Base-by-base conservation (phyloP, 2,888 invertebrate species). In the Diloba caeruleocephala region DNA sequence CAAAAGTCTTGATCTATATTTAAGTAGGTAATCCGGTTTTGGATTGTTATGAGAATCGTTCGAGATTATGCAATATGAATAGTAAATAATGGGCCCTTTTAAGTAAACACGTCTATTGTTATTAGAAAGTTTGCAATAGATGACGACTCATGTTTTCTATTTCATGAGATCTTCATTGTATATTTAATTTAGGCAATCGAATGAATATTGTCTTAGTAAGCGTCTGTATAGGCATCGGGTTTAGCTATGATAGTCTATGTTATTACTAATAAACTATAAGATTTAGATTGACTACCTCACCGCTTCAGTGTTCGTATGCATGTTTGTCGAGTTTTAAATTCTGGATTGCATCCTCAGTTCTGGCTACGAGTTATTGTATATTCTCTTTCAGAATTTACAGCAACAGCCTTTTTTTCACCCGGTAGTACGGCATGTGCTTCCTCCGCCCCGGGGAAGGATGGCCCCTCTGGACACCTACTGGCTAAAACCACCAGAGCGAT, bases 101-200 rank as follows among this genome's bases (percentile, higher is more conserved):
- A 12, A 10, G 26, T 50, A 43, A 54, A 25, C 32, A 66, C 33
- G 12, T 21, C 71, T 54, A 66, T 68, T 66, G 68, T 68, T 66
- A 33, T 44, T 15, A 3, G n/a, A 46, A 12, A 64, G 61, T 58
- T 58, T 43, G 51, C 42, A 51, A 25, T 59, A 17, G 15, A 19
- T 12, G 5, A 41, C 21, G 9, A 37, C 10, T 42, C 50, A 64
- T 62, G 52, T 59, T 51, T 39, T 51, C 34, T 43, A 36, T 65
- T 21, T 7, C 34, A 3, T 29, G 39, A 33, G 48, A 28, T 19
- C 8, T 25, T 25, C 12, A 36, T 62, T 62, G 65, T 65, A 29
- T 43, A 5, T 21, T 33, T 7, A 32, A 41, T 50, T 58, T 17
- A 14, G 37, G 31, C 32, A 45, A 38, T 41, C 15, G 48, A 45